phyloP scores from a whole-genome alignment of 2,113 vertebrate genomes.

The Zingel zingel region DNA sequence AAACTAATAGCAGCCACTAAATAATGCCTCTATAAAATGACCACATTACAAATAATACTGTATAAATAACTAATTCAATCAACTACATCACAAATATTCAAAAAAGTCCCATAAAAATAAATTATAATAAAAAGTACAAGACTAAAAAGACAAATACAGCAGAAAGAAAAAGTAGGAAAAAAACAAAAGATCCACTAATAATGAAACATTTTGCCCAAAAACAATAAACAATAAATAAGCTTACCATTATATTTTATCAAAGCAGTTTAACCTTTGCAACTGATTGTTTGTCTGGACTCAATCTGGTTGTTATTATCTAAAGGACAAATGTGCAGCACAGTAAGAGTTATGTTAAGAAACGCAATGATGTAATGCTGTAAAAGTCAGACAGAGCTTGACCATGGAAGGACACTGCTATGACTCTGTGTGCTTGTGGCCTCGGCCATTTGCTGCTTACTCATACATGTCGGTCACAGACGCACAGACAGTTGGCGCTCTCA shows the following conservation, averaged over 20 bases:
- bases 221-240: neutral
- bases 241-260: neutral
- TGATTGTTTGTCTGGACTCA: constrained; percentile 21
- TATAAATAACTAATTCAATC: neutral
- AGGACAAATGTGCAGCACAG: constrained; percentile 29
- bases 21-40: no score
- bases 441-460: constrained; percentile 58
- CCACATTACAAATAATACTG: no score
- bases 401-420: constrained; percentile 43
- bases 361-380: constrained; percentile 51
- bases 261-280: constrained; percentile 17
- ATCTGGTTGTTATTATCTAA: constrained; percentile 37
- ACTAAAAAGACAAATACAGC: neutral
- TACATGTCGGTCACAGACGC: constrained; percentile 42
- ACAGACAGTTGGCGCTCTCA: constrained; percentile 16
- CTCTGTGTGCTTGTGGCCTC: constrained; percentile 34
- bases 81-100: neutral
- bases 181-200: neutral
- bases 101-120: neutral
- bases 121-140: neutral
- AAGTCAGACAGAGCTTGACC: constrained; percentile 34
- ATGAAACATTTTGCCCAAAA: neutral
- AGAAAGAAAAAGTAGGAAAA: neutral
- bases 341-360: constrained; percentile 51
- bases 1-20: no score